Conservation (phyloP, 2,113 vertebrate genomes). For the Meles meles region DNA sequence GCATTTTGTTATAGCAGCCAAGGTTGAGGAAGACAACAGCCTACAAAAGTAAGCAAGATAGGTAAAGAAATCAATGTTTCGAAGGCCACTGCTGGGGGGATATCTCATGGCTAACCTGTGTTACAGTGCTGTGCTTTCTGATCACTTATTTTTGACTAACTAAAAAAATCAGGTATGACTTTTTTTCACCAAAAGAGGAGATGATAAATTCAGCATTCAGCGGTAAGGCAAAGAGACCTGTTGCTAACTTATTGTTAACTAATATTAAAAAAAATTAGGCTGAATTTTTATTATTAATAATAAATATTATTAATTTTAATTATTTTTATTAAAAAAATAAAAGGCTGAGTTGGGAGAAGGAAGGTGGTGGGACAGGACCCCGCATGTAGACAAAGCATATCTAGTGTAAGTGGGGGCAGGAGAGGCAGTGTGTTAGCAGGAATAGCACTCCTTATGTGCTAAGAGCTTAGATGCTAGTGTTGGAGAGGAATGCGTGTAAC, state of each 20-base stretch:
- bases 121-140: background rate
- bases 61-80: background rate
- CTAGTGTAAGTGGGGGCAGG: background rate
- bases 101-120: background rate
- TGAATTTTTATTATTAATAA: too few species aligned
- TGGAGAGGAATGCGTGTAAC: background rate
- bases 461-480: background rate
- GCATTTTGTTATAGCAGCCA: background rate
- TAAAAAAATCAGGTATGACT: background rate
- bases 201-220: background rate
- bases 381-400: background rate
- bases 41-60: accelerated
- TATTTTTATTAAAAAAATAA: too few species aligned
- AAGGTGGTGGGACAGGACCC: background rate
- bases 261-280: too few species aligned
- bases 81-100: background rate
- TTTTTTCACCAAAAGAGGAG: background rate
- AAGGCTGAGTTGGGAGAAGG: background rate
- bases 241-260: too few species aligned
- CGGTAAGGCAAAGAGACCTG: background rate
- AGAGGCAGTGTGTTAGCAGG: background rate
- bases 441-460: background rate
- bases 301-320: too few species aligned
- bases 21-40: background rate
- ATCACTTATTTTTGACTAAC: background rate